Evolutionary conservation across 2,113 vertebrate genomes (phyloP), one percentile per base, ranked within the genome.

Genomic region (Macaca nemestrina): DNA sequence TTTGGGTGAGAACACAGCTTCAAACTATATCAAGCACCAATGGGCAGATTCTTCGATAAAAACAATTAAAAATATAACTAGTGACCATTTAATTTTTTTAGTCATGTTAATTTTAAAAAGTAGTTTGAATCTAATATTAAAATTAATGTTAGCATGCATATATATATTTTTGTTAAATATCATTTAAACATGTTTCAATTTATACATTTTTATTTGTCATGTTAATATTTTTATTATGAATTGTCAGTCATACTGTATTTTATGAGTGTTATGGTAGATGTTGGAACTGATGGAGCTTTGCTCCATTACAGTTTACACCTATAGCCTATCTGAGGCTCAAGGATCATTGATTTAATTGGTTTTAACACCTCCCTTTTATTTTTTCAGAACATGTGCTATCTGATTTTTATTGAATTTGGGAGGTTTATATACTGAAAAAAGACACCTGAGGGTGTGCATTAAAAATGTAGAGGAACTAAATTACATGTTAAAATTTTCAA

Each of bases 271-370:
- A 38, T 93, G 30, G 9, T 30, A 83, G 32, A 38, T 75, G 7
- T 81, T 94, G 35, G 45, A 88, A 70, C 16, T 64, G 2, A 59
- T 79, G 7, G 12, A 57, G 14, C 72, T 84, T 91, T 89, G 27
- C 3, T 68, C 35, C 50, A 84, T 82, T 87, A 23, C 25, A 70
- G 5, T 90, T 90, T 78, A 81, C 72, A 96, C 38, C 5, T 91
- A 59, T 78, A 76, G 5, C 11, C 5, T 87, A 45, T 50, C 13
- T 82, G 68, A 94, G 68, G 35, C 22, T 95, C 16, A 85, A 81
- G 16, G 23, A 90, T 85, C 76, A 94, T 25, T 92, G 79, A 87
- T 80, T 90, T 90, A 92, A 87, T 84, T 94, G 40, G 40, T 50
- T 76, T 93, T 80, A 95, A 88, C 16, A 76, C 22, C 5, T 94